Conservation (phyloP, 2,888 invertebrate genomes). For the Callyntrura guangdongensis region DNA sequence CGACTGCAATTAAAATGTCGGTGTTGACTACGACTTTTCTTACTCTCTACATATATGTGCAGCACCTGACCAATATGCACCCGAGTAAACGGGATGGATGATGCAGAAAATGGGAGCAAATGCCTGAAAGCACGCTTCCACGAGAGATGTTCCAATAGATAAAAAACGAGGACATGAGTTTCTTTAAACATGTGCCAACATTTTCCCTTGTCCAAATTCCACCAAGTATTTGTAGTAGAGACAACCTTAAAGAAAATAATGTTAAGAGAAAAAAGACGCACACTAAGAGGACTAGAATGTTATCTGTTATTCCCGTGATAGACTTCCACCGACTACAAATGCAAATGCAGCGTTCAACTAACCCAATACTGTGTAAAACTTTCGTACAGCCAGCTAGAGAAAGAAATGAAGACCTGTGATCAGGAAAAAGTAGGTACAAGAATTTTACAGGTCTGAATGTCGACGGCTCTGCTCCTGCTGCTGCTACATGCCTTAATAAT, state of each 20-base stretch:
- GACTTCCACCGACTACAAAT: slow-evolving; percentile 24
- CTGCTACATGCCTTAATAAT: slow-evolving; percentile 74
- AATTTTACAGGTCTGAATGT: slow-evolving; percentile 3
- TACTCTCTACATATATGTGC: background rate
- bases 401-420: slow-evolving; percentile 15
- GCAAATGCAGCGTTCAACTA: background rate
- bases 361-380: too few species aligned
- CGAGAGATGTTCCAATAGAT: slow-evolving; percentile 52
- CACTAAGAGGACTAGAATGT: slow-evolving; percentile 82
- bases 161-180: slow-evolving; percentile 42
- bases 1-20: background rate
- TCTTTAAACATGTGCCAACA: slow-evolving; percentile 53
- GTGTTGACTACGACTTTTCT: slow-evolving; percentile 8
- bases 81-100: background rate
- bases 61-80: background rate
- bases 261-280: slow-evolving; percentile 33
- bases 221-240: too few species aligned
- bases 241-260: too few species aligned
- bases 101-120: slow-evolving; percentile 29
- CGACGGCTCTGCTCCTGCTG: slow-evolving; percentile 45
- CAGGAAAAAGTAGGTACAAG: slow-evolving; percentile 48
- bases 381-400: too few species aligned
- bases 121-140: slow-evolving; percentile 1
- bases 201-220: background rate
- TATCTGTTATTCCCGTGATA: slow-evolving; percentile 69